Evolutionary conservation across 2,113 vertebrate genomes (phyloP).

Genomic region (Psettodes erumei): DNA sequence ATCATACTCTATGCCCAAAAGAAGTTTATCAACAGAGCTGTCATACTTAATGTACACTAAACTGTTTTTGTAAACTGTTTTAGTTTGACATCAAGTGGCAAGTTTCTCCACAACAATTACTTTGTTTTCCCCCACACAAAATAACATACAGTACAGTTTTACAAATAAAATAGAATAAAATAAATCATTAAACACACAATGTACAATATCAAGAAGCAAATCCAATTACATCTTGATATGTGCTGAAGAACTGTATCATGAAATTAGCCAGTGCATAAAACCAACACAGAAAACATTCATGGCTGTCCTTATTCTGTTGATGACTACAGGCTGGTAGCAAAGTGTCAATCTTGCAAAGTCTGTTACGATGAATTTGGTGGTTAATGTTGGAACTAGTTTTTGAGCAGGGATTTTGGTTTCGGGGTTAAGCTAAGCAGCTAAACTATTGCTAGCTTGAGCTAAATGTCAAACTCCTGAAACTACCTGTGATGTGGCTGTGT

Average conservation of each 20-base stretch:
- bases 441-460: background rate
- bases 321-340: slow-evolving; percentile 9
- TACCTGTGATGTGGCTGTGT: background rate
- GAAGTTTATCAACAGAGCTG: background rate
- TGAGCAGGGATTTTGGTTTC: background rate
- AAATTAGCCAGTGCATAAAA: slow-evolving; percentile 2
- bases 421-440: background rate
- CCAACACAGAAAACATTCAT: background rate
- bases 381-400: background rate
- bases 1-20: background rate
- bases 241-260: slow-evolving; percentile 2
- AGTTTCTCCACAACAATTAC: background rate
- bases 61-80: background rate
- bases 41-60: background rate
- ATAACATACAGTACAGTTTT: slow-evolving; percentile 8
- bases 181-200: no score
- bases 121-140: background rate
- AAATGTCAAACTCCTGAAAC: background rate
- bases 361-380: background rate
- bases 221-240: slow-evolving; percentile 8
- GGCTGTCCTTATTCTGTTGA: background rate
- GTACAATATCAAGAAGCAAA: no score
- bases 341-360: background rate
- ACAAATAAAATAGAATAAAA: slow-evolving; percentile 12
- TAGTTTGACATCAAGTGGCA: background rate